These are phyloP conservation scores for Eupelmus urozonus DNA, from an alignment of 2,888 invertebrate genomes.

Conservation along the genomic window DNA sequence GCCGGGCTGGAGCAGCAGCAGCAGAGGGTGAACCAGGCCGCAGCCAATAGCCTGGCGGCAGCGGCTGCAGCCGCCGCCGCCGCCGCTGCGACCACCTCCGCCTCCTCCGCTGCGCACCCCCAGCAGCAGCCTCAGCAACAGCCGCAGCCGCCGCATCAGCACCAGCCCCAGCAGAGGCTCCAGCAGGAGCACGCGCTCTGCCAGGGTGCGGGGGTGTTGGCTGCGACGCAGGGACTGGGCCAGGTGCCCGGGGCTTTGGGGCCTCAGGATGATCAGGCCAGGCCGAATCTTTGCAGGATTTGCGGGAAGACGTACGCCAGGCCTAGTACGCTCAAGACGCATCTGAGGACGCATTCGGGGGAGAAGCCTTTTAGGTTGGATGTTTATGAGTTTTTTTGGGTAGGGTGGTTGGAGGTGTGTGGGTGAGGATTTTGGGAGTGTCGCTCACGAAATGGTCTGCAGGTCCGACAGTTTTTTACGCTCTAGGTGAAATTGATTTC, in stretches of 20 bases:
- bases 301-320: conserved; percentile 98
- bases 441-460: too few relatives aligned
- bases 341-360: conserved; percentile 96
- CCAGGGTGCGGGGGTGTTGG: conserved; percentile 74
- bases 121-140: conserved; percentile 72
- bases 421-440: too few relatives aligned
- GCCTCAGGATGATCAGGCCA: conserved; percentile 86
- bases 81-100: conserved; percentile 60
- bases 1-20: conserved; percentile 73
- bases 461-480: too few relatives aligned
- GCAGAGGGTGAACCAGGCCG: conserved; percentile 74
- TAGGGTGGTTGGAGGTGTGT: too few relatives aligned
- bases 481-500: too few relatives aligned
- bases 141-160: conserved; percentile 68
- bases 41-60: conserved; percentile 73
- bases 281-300: conserved; percentile 94
- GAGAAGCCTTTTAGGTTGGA: conserved; percentile 90
- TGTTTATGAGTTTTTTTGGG: too few relatives aligned
- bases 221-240: conserved; percentile 63
- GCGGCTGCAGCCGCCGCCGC: conserved; percentile 61
- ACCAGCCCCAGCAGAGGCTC: conserved; percentile 73
- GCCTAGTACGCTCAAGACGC: conserved; percentile 97
- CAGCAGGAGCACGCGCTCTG: conserved; percentile 72
- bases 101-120: conserved; percentile 64
- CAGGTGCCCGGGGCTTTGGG: conserved; percentile 76